phyloP scores from a whole-genome alignment of 2,888 invertebrate species.

The Alitta virens region DNA sequence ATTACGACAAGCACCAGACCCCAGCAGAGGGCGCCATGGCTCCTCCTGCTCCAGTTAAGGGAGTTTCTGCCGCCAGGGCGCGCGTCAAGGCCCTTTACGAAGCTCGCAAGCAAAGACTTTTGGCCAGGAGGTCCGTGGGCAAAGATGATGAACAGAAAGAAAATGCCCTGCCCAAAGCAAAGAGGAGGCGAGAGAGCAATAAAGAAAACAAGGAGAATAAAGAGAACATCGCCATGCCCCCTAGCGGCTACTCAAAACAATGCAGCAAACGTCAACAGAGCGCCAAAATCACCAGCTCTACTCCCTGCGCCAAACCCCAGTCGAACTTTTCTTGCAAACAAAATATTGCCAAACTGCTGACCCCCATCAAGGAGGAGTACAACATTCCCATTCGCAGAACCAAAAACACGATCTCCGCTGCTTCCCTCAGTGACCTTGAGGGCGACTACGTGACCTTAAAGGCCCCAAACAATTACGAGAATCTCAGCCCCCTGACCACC shows the following conservation, averaged over 20 bases:
- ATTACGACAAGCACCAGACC: slow-evolving; percentile 18
- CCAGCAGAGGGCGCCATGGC: not conserved
- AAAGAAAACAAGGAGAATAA: slow-evolving; percentile 16
- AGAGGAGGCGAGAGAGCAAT: slow-evolving; percentile 2
- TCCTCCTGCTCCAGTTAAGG: slow-evolving; percentile 1
- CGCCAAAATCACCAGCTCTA: slow-evolving; percentile 5
- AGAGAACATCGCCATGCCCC: not conserved
- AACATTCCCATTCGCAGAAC: not conserved
- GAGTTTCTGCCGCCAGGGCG: slow-evolving; percentile 10
- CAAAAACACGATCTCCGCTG: not conserved
- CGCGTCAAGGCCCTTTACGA: slow-evolving; percentile 24
- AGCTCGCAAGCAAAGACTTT: slow-evolving; percentile 18
- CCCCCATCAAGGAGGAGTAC: slow-evolving; percentile 22
- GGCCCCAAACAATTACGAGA: slow-evolving; percentile 5
- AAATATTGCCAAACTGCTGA: slow-evolving; percentile 3
- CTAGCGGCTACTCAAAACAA: not conserved
- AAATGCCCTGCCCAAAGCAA: too few species aligned
- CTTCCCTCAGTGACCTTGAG: slow-evolving; percentile 6
- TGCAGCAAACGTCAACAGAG: not conserved
- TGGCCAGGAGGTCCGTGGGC: slow-evolving; percentile 1
- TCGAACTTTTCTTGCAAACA: not conserved
- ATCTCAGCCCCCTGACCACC: not conserved
- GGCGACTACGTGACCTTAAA: slow-evolving; percentile 19
- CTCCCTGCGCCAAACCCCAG: slow-evolving; percentile 15
- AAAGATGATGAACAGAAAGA: not conserved